Evolutionary conservation across 2,888 invertebrate species (phyloP).

Genomic region (Stenodema calcarata): DNA sequence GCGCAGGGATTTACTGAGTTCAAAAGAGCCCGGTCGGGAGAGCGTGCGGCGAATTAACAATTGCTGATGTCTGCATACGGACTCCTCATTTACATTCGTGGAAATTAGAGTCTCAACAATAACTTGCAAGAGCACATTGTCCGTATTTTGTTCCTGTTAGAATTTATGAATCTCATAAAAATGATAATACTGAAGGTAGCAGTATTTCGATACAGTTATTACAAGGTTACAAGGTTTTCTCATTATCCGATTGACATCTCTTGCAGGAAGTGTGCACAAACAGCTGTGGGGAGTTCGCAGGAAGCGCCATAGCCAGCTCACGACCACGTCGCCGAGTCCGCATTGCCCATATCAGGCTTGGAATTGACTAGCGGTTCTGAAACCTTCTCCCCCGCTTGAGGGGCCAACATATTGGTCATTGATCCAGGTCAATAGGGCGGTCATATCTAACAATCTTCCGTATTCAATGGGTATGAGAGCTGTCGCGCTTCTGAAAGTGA

Average conservation of each 20-base stretch:
- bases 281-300: background rate
- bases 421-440: background rate
- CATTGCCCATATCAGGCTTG: background rate
- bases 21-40: background rate
- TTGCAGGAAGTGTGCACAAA: no score
- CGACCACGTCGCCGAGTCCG: background rate
- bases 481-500: background rate
- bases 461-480: background rate
- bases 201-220: no score
- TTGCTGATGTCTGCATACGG: background rate
- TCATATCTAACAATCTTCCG: background rate
- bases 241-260: no score
- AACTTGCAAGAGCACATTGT: no score
- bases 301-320: background rate
- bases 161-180: no score
- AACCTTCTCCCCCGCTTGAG: background rate
- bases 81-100: background rate
- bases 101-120: background rate
- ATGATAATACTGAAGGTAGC: no score
- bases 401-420: background rate
- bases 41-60: background rate
- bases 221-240: no score
- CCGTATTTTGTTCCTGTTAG: no score
- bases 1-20: background rate
- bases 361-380: background rate